Evolutionary conservation across 2,113 vertebrate genomes (phyloP).

Genomic region (Hyperopisus bebe): DNA sequence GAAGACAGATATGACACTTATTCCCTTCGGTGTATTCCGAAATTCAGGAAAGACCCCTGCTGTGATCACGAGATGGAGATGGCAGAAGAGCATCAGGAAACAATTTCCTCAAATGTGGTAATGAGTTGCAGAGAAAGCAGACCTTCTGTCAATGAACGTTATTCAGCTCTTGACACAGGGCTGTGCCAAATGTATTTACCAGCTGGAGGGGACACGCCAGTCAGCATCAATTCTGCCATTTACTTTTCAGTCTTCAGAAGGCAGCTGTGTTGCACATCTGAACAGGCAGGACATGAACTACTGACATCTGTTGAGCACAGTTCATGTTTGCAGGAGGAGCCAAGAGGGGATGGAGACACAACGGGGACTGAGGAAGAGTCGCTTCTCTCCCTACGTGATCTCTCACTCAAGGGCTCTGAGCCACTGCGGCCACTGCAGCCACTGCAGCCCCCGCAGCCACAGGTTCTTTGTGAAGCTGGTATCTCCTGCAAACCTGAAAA

Average conservation of each 20-base stretch:
- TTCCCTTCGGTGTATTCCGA: slow-evolving; percentile 20
- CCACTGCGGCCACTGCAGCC: slow-evolving; percentile 35
- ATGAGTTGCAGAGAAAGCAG: neutral
- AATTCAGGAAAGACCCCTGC: slow-evolving; percentile 33
- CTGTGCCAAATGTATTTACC: neutral
- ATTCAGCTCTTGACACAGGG: neutral
- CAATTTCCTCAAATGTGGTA: neutral
- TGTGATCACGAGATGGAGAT: neutral
- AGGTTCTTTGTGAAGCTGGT: slow-evolving; percentile 18
- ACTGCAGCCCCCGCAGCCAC: slow-evolving; percentile 27
- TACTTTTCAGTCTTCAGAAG: neutral
- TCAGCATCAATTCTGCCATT: neutral
- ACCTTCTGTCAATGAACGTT: neutral
- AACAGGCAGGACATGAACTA: neutral
- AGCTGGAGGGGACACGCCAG: neutral
- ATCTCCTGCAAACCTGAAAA: accelerated
- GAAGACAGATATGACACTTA: neutral
- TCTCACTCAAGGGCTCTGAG: slow-evolving; percentile 29
- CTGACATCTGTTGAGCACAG: slow-evolving; percentile 11
- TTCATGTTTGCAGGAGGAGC: neutral
- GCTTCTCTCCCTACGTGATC: neutral
- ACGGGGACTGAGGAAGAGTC: slow-evolving; percentile 25
- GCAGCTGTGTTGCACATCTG: neutral
- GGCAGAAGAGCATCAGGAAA: neutral
- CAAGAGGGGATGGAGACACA: neutral